These are phyloP conservation scores for Drosophila equinoxialis DNA, from an alignment of 1,140 invertebrate species.

Conservation along the genomic window DNA sequence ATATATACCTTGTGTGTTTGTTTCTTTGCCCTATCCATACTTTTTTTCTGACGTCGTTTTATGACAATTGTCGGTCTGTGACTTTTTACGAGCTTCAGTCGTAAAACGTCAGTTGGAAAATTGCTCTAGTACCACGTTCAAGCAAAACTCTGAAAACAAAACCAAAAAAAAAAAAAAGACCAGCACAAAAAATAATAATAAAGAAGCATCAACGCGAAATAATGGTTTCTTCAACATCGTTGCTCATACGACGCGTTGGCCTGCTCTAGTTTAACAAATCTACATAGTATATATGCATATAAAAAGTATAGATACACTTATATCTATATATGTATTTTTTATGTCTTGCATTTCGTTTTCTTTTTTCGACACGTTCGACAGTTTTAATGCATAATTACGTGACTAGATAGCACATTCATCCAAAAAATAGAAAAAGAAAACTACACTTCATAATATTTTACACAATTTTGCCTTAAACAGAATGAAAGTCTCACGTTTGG, in stretches of 20 bases:
- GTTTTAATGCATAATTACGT: slow-evolving; percentile 67
- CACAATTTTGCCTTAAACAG: background rate
- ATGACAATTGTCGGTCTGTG: slow-evolving; percentile 42
- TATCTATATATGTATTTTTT: slow-evolving; percentile 1
- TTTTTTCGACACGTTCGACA: slow-evolving; percentile 50
- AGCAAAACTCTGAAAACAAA: background rate
- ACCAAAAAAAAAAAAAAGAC: background rate
- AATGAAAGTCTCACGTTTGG: background rate
- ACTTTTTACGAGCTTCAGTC: slow-evolving; percentile 46
- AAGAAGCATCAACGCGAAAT: slow-evolving; percentile 4
- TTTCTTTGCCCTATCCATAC: background rate
- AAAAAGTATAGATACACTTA: background rate
- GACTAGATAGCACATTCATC: slow-evolving; percentile 45
- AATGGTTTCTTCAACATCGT: slow-evolving; percentile 40
- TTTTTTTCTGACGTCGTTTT: slow-evolving; percentile 32
- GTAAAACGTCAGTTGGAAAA: slow-evolving; percentile 40
- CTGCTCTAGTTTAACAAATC: slow-evolving; percentile 21
- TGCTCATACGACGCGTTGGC: slow-evolving; percentile 39
- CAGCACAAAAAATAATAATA: background rate
- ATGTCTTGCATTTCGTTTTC: slow-evolving; percentile 10
- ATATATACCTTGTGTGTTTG: background rate
- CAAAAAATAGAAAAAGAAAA: slow-evolving; percentile 11
- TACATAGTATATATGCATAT: slow-evolving; percentile 6
- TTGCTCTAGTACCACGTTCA: slow-evolving; percentile 33
- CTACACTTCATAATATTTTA: background rate